Percentiles rank a stretch among this genome's conserved stretches.
Evolutionary conservation across 2,888 invertebrate species (phyloP).

Genomic region (Neocrepidodera transversa): DNA sequence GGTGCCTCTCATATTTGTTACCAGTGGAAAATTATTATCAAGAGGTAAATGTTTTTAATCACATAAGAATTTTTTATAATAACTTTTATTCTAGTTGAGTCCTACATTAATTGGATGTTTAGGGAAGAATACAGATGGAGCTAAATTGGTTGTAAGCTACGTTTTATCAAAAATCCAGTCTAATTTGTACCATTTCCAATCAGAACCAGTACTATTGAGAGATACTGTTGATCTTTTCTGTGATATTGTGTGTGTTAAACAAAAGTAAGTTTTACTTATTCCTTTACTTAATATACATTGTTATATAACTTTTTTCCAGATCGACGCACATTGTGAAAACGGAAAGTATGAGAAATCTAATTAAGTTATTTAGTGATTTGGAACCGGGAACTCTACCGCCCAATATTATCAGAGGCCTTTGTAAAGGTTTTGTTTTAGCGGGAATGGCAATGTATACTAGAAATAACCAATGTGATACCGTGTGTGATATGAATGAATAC

Average conservation of each 20-base stretch:
- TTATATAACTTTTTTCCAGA: conserved; percentile 10
- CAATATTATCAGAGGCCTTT: conserved; percentile 70
- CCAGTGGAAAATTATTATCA: conserved; percentile 67
- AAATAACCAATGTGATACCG: neutral
- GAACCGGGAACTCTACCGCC: conserved; percentile 65
- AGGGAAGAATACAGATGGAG: conserved; percentile 72
- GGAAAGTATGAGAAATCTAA: conserved; percentile 64
- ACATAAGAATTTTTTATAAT: too few species aligned
- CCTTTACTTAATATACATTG: neutral
- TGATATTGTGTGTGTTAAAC: conserved; percentile 55
- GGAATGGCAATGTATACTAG: conserved; percentile 61
- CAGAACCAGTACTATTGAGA: conserved; percentile 68
- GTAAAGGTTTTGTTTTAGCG: conserved; percentile 75
- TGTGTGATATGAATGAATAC: conserved; percentile 46
- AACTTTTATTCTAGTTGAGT: conserved; percentile 63
- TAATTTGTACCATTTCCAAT: conserved; percentile 68
- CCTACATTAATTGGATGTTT: conserved; percentile 68
- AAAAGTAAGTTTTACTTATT: conserved; percentile 52
- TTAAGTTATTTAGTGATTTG: conserved; percentile 63
- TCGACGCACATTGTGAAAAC: conserved; percentile 63
- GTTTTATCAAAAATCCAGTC: conserved; percentile 70
- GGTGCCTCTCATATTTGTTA: conserved; percentile 76
- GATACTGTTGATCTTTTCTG: conserved; percentile 70
- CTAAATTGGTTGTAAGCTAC: conserved; percentile 69
- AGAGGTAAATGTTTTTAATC: too few species aligned